Percentiles rank a stretch among this genome's conserved stretches.
Conservation (phyloP, 1,140 invertebrate species). For the Ephestia elutella region DNA sequence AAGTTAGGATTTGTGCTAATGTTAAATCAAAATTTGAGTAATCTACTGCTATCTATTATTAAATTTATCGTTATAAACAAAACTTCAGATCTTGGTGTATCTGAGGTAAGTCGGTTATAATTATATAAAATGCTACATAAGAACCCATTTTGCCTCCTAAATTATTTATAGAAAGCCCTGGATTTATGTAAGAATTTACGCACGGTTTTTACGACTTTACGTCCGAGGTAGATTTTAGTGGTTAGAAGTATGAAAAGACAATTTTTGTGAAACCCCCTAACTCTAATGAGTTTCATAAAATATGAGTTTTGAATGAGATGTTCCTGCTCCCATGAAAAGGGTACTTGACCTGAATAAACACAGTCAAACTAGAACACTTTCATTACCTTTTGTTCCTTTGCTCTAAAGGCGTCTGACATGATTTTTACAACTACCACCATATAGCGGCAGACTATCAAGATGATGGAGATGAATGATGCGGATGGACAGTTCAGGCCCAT, state of each 20-base stretch:
- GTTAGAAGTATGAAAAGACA: conserved; percentile 3
- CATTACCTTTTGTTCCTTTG: too few relatives aligned
- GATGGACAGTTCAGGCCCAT: too few relatives aligned
- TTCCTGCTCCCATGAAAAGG: not conserved
- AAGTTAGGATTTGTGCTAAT: too few relatives aligned
- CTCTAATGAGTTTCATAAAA: conserved; percentile 6
- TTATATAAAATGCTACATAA: conserved; percentile 1
- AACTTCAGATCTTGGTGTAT: not conserved
- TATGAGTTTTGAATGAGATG: not conserved
- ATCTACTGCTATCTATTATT: too few relatives aligned
- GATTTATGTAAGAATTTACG: conserved; percentile 10
- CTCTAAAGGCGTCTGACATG: too few relatives aligned
- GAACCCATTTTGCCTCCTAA: not conserved
- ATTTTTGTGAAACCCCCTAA: conserved; percentile 1
- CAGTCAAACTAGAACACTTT: too few relatives aligned
- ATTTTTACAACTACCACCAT: too few relatives aligned
- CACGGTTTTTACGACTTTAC: conserved; percentile 8
- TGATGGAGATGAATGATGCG: too few relatives aligned
- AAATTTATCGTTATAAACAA: not conserved
- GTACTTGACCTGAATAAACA: not conserved
- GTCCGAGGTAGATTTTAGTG: conserved; percentile 7
- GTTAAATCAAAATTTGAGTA: too few relatives aligned
- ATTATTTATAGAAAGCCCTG: conserved; percentile 9
- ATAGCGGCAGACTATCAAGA: too few relatives aligned
- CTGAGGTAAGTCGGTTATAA: not conserved